phyloP scores from a whole-genome alignment of 2,113 vertebrate genomes.

The Hepsetus odoe region DNA sequence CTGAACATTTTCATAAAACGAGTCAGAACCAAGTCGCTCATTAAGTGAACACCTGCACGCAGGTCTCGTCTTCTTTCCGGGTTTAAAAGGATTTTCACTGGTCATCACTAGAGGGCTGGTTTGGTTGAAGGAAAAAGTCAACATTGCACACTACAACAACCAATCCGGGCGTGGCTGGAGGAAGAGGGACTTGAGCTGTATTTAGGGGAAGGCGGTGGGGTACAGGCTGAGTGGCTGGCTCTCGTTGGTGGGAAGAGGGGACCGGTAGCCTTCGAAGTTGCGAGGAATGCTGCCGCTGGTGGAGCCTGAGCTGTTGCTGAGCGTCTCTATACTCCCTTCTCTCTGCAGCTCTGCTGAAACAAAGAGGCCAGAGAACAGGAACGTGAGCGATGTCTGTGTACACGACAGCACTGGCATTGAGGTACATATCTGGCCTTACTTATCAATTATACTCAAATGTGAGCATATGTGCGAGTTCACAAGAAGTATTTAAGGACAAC shows the following conservation, averaged over 20 bases:
- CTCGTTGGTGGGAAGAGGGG: conserved; percentile 94
- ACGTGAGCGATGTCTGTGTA: background rate
- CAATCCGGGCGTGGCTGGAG: conserved; percentile 1
- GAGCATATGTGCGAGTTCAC: background rate
- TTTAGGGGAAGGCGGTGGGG: conserved; percentile 87
- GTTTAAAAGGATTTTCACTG: conserved; percentile 15
- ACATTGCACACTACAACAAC: conserved; percentile 8
- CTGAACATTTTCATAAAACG: background rate
- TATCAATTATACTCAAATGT: background rate
- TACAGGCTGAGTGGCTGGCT: conserved; percentile 97
- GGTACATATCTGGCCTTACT: background rate
- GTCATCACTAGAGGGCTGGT: conserved; percentile 8
- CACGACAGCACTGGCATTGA: background rate
- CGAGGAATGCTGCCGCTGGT: conserved; percentile 97
- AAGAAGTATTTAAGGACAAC: too few relatives aligned
- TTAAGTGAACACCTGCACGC: conserved; percentile 25
- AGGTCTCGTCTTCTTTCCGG: conserved; percentile 5
- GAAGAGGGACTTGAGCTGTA: background rate
- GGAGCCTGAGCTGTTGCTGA: conserved; percentile 98
- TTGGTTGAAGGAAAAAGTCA: conserved; percentile 28
- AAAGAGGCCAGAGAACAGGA: conserved; percentile 28
- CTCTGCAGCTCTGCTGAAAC: conserved; percentile 88
- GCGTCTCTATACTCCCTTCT: conserved; percentile 98
- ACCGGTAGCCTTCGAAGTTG: conserved; percentile 94
- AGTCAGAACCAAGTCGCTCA: conserved; percentile 2